Base-by-base conservation (phyloP, 2,888 invertebrate genomes). In the Aphrophora alni region DNA sequence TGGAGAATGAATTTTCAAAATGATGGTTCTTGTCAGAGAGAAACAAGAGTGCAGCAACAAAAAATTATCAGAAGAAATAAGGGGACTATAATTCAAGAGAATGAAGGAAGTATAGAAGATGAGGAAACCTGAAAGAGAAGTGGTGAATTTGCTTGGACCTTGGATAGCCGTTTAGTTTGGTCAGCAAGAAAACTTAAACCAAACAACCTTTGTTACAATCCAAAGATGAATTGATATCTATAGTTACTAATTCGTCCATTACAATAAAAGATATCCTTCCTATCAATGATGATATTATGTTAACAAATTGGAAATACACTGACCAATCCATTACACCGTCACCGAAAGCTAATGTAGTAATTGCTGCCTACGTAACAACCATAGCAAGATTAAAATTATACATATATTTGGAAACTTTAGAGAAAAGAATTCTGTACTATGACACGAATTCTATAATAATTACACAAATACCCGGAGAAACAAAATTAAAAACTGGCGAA, bases 401-500 rank as follows among this genome's bases (percentile, higher is more conserved):
- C 79, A 75, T 77, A 1, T 86, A 86, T 26, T 80, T 89, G 3
- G 85, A 88, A 10, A 79, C 79, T 25, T 81, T 88, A 7, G 85
- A 83, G 5, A 75, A 84, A 44, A 73, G 86, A 12, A 86, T 86
- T 8, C 77, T 88, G 10, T 88, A 88, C 82, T 87, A 83, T 75
- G 87, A 88, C 74, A 88, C 88, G 0, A 88, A 88, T 80, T 86
- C 85, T 0, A 84, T 87, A 4, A 86, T 88, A 44, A 88, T 84
- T 12, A 71, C 71, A 0, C 33, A 69, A 17, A 78, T 69, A 25
- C 26, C 8, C n/a, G 82, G 33, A n/a, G n/a, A n/a, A n/a, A n/a
- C 21, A n/a, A n/a, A n/a, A n/a, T n/a, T n/a, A n/a, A n/a, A n/a
- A n/a, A n/a, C n/a, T n/a, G n/a, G n/a, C n/a, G n/a, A n/a, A n/a